Percentiles rank a stretch among this genome's conserved stretches.
phyloP scores from a whole-genome alignment of 2,888 invertebrate genomes.

The Cryptosula pallasiana region DNA sequence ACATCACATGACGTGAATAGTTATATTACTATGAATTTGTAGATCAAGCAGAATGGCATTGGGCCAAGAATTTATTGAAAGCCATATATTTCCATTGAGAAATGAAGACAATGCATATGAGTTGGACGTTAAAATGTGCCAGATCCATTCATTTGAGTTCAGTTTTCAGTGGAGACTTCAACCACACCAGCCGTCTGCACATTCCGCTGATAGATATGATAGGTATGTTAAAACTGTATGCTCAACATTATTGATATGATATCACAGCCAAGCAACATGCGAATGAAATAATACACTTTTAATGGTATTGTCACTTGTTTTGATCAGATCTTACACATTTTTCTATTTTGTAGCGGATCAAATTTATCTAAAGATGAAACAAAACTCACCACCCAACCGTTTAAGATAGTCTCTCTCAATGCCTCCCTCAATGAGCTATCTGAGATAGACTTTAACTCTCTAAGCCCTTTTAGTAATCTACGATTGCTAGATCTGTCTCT shows the following conservation, averaged over 20 bases:
- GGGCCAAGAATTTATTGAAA: background rate
- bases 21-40: too few species aligned
- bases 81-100: background rate
- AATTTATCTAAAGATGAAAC: background rate
- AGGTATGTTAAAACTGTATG: too few species aligned
- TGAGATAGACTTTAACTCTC: constrained; percentile 34
- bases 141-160: constrained; percentile 36
- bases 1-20: too few species aligned
- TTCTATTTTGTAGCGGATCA: too few species aligned
- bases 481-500: constrained; percentile 41
- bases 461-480: constrained; percentile 36
- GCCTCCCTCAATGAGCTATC: constrained; percentile 41
- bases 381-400: constrained; percentile 25
- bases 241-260: too few species aligned
- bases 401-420: constrained; percentile 28
- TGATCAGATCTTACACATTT: too few species aligned
- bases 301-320: background rate
- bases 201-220: too few species aligned
- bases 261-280: too few species aligned
- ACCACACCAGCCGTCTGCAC: too few species aligned
- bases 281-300: constrained; percentile 24
- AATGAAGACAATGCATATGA: constrained; percentile 34
- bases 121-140: constrained; percentile 46
- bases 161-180: constrained; percentile 43
- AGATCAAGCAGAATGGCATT: background rate